Percentiles rank a stretch among this genome's conserved stretches.
phyloP scores from a whole-genome alignment of 2,113 vertebrate species.

The Columba janthina region DNA sequence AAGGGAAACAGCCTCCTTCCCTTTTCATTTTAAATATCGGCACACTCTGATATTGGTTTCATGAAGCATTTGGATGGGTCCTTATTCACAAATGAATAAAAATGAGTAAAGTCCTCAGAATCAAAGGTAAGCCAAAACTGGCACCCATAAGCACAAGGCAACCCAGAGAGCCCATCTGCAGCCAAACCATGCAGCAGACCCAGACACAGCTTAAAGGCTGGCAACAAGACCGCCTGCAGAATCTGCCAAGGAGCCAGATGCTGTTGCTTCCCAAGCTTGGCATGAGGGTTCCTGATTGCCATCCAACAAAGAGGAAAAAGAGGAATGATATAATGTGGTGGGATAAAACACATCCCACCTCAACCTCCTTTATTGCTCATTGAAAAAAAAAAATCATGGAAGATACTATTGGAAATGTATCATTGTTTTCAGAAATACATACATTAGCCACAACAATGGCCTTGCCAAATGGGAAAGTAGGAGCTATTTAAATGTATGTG shows the following conservation, averaged over 20 bases:
- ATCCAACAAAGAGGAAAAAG: conserved; percentile 87
- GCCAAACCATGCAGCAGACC: conserved; percentile 85
- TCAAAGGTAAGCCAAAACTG: conserved; percentile 85
- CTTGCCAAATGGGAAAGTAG: conserved; percentile 80
- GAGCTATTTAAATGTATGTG: conserved; percentile 76
- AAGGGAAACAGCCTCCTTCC: conserved; percentile 43
- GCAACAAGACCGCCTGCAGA: conserved; percentile 81
- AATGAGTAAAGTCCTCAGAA: conserved; percentile 85
- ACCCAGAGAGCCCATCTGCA: conserved; percentile 86
- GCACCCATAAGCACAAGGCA: conserved; percentile 85
- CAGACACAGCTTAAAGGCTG: conserved; percentile 86
- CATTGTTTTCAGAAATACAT: conserved; percentile 85
- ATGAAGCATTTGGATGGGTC: conserved; percentile 81
- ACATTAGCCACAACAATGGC: conserved; percentile 83
- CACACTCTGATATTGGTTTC: conserved; percentile 76
- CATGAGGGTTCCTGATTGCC: conserved; percentile 83
- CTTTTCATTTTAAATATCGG: conserved; percentile 67
- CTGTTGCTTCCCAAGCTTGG: conserved; percentile 87
- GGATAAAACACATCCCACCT: conserved; percentile 86
- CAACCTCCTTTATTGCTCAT: conserved; percentile 86
- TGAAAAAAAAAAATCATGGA: conserved; percentile 78
- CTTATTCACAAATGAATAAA: conserved; percentile 85
- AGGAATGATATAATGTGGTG: conserved; percentile 87
- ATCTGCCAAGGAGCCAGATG: conserved; percentile 86
- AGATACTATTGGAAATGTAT: conserved; percentile 82